Conservation (phyloP, 2,797 vertebrate species). For the Rhabdomys pumilio region DNA sequence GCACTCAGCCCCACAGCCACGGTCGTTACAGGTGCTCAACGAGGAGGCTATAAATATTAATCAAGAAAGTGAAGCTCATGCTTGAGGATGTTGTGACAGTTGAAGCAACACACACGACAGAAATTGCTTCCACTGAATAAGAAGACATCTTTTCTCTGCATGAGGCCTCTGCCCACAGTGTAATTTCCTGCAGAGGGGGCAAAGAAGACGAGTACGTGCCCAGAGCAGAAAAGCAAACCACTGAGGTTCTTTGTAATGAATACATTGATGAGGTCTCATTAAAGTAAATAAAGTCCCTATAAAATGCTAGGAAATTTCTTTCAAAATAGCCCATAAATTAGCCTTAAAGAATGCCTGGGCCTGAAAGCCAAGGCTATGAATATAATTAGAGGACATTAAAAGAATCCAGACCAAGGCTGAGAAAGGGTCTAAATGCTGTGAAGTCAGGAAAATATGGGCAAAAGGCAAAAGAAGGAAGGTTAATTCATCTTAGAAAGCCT, state of each 20-base stretch:
- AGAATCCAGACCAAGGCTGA: slow-evolving; percentile 66
- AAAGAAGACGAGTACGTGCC: slow-evolving; percentile 41
- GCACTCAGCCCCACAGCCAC: not conserved
- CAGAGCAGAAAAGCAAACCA: slow-evolving; percentile 57
- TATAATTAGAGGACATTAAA: slow-evolving; percentile 66
- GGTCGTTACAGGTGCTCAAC: slow-evolving; percentile 63
- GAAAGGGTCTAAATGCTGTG: not conserved
- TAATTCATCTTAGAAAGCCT: slow-evolving; percentile 57
- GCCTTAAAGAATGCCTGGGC: slow-evolving; percentile 67
- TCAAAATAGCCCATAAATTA: slow-evolving; percentile 76
- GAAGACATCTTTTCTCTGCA: slow-evolving; percentile 71
- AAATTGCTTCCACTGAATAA: slow-evolving; percentile 75
- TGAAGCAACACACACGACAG: slow-evolving; percentile 71
- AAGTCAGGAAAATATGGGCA: slow-evolving; percentile 1
- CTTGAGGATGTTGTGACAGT: slow-evolving; percentile 78
- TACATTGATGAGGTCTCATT: slow-evolving; percentile 68
- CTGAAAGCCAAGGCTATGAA: slow-evolving; percentile 63
- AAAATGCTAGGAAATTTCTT: slow-evolving; percentile 79
- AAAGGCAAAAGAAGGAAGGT: slow-evolving; percentile 55
- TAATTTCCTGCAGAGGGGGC: slow-evolving; percentile 73
- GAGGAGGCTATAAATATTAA: slow-evolving; percentile 77
- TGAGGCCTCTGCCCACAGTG: slow-evolving; percentile 62
- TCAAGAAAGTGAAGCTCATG: slow-evolving; percentile 75
- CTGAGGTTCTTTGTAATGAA: slow-evolving; percentile 71
- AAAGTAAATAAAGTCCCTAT: slow-evolving; percentile 82